Base-by-base conservation (phyloP, 2,797 vertebrate species). In the Mormyrops attenuatus region DNA sequence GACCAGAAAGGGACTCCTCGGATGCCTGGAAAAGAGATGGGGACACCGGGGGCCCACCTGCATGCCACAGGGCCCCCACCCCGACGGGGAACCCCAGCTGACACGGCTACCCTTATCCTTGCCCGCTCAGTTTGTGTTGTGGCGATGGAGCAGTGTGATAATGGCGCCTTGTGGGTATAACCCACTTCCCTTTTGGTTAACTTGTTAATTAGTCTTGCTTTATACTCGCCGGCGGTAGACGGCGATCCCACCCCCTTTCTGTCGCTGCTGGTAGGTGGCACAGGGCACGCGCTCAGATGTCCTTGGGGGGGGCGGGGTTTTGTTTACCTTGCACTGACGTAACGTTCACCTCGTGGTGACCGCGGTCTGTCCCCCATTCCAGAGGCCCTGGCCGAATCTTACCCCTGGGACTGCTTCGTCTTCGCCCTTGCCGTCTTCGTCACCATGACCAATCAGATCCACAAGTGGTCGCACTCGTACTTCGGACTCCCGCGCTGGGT, bases 371-470 rank as follows among this genome's bases (percentile, higher is more conserved):
- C 26, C 0, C 60, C 66, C 57, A 49, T 89, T 66, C 9, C 93
- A 97, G 96, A 96, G 92, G 93, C 93, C 93, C 91, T 95, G 92
- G 93, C 89, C 20, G 92, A 93, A 7, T 93, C 94, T 85, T 96
- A 96, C 92, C 94, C 95, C 1, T 95, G 95, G 95, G 94, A 96
- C 90, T 96, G 96, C 92, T 96, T 94, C 52, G 90, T 96, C 89
- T 96, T 96, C 8, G 94, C 95, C 20, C 93, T 96, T 91, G 95
- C 95, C 0, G 93, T 95, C 89, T 96, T 96, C 22, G 95, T 96
- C 90, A 96, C 95, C 1, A 92, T 96, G 94, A 97, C 96, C 93
- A 97, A 97, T 94, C 96, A 96, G 94, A 96, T 96, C 52, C 96
- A 96, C 50, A 96, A 96, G 92, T 96, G 96, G 96, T 96, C 96